Evolutionary conservation across 2,113 vertebrate species (phyloP).

Genomic region (Amblyopsis rosae): DNA sequence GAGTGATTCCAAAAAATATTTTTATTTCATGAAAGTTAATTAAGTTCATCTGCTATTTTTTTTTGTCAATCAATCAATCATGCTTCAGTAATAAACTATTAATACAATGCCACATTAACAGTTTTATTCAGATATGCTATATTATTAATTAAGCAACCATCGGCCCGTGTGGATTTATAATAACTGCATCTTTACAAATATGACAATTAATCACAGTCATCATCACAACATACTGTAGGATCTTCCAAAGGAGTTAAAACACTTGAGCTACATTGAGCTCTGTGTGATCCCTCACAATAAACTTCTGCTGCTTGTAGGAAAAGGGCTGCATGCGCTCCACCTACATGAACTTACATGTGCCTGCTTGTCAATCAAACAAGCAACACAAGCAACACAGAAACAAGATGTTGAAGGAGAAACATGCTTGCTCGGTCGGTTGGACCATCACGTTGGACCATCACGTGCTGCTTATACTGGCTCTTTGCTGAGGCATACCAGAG

Average conservation of each 20-base stretch:
- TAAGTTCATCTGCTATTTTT: conserved; percentile 13
- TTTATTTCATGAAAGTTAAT: conserved; percentile 23
- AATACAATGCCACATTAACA: not conserved
- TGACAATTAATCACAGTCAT: not conserved
- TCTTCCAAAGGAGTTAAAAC: not conserved
- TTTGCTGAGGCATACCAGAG: too few species aligned
- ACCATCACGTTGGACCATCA: too few species aligned
- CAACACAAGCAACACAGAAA: too few species aligned
- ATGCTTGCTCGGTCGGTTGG: too few species aligned
- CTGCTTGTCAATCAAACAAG: too few species aligned
- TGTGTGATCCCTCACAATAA: too few species aligned
- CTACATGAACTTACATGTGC: too few species aligned
- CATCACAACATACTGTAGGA: not conserved
- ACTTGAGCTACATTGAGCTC: too few species aligned
- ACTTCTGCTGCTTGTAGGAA: too few species aligned
- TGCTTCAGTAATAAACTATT: conserved; percentile 1
- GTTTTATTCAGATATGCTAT: not conserved
- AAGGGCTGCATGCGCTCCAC: too few species aligned
- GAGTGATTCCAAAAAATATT: not conserved
- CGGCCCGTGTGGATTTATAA: not conserved
- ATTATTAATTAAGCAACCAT: not conserved
- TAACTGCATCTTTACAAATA: not conserved
- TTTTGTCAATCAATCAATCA: conserved; percentile 3
- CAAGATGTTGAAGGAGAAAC: too few species aligned
- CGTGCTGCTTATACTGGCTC: too few species aligned